These are phyloP conservation scores for Drosophila sproati DNA, from an alignment of 1,140 invertebrate species.

Conservation along the genomic window DNA sequence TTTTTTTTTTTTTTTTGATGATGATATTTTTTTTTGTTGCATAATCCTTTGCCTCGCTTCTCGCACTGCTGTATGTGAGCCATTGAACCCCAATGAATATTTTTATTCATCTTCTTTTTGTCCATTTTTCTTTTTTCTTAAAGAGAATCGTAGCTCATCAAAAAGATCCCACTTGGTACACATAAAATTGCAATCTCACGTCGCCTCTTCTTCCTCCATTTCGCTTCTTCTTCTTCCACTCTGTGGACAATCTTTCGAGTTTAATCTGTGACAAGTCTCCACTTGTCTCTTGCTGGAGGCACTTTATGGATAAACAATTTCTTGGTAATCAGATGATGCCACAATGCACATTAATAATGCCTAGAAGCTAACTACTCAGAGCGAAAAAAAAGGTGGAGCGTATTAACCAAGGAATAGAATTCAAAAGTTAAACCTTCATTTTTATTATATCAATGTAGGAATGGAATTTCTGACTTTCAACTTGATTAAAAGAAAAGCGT, in stretches of 20 bases:
- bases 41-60: constrained; percentile 62
- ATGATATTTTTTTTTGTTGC: constrained; percentile 81
- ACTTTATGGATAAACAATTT: constrained; percentile 65
- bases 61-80: constrained; percentile 23
- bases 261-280: constrained; percentile 58
- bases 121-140: neutral
- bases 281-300: constrained; percentile 19
- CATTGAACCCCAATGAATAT: constrained; percentile 72
- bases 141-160: constrained; percentile 4
- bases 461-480: too few relatives aligned
- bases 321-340: constrained; percentile 49
- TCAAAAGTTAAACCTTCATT: too few relatives aligned
- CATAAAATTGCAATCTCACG: constrained; percentile 79
- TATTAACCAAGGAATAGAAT: too few relatives aligned
- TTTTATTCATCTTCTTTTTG: constrained; percentile 10
- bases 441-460: too few relatives aligned
- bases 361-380: neutral
- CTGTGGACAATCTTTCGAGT: constrained; percentile 66
- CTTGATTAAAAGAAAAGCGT: too few relatives aligned
- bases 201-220: constrained; percentile 22
- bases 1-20: constrained; percentile 61
- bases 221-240: neutral
- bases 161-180: constrained; percentile 49
- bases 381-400: too few relatives aligned
- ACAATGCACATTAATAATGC: constrained; percentile 4